phyloP scores from a whole-genome alignment of 2,888 invertebrate species.

The Monopis laevigella region DNA sequence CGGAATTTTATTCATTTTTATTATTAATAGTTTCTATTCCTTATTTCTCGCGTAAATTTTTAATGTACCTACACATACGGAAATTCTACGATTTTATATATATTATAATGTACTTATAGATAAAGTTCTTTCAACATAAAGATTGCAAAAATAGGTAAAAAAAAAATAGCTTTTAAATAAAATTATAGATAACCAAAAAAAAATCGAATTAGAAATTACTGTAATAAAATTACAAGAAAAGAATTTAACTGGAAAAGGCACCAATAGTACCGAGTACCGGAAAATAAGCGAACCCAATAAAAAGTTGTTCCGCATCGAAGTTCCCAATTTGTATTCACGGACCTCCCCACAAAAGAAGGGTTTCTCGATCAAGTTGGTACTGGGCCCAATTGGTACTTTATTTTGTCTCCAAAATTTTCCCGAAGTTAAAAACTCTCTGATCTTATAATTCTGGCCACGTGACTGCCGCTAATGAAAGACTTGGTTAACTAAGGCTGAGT shows the following conservation, averaged over 20 bases:
- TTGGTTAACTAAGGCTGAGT: conserved; percentile 60
- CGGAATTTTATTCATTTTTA: no score
- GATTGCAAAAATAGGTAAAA: no score
- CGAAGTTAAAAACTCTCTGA: conserved; percentile 32
- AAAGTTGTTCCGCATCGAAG: conserved; percentile 25
- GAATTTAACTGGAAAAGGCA: no score
- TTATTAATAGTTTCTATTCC: no score
- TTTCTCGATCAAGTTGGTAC: conserved; percentile 29
- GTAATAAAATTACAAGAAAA: no score
- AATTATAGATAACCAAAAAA: conserved; percentile 1
- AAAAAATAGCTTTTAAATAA: background rate
- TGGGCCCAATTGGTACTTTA: conserved; percentile 16
- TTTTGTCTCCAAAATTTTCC: conserved; percentile 43
- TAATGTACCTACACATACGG: no score
- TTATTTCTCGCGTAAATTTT: no score
- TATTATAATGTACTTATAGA: no score
- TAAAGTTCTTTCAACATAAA: no score
- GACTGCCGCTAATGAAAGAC: conserved; percentile 61
- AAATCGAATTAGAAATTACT: background rate
- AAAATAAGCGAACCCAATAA: conserved; percentile 28
- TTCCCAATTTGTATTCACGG: conserved; percentile 34
- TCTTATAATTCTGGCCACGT: conserved; percentile 55
- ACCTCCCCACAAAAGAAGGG: conserved; percentile 25
- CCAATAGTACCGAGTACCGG: conserved; percentile 22
- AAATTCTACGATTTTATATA: no score